Evolutionary conservation across 2,113 vertebrate genomes (phyloP).

Genomic region (Anoura caudifer): DNA sequence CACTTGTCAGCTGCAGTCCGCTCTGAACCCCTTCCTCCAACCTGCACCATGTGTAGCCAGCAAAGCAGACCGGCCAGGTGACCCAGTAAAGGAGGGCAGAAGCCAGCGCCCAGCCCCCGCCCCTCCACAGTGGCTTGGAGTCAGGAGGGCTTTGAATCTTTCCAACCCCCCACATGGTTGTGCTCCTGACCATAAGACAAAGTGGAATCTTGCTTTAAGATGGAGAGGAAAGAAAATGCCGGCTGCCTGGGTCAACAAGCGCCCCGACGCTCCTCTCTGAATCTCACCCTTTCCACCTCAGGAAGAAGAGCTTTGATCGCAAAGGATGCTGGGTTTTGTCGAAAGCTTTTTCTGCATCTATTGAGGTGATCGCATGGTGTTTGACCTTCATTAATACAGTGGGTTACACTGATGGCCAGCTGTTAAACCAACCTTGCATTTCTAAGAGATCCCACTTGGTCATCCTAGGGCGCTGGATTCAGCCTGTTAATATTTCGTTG

Average conservation of each 20-base stretch:
- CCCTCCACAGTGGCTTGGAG: neutral
- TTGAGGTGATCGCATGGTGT: neutral
- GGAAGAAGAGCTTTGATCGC: neutral
- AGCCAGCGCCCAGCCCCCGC: rapidly evolving
- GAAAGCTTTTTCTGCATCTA: neutral
- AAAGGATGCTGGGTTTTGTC: neutral
- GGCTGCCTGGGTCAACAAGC: neutral
- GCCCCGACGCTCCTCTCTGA: neutral
- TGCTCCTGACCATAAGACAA: neutral
- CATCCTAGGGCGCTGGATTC: neutral
- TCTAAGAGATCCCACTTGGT: neutral
- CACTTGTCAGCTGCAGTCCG: neutral
- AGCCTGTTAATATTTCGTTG: neutral
- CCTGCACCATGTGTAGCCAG: neutral
- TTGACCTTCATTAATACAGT: neutral
- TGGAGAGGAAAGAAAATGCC: neutral
- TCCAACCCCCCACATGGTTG: neutral
- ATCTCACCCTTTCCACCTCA: neutral
- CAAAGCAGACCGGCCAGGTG: no score
- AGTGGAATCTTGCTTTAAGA: neutral
- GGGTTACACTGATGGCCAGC: neutral
- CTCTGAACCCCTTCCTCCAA: neutral
- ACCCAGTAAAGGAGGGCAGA: neutral
- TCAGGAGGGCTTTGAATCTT: neutral
- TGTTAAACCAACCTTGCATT: constrained; percentile 3